Base-by-base conservation (phyloP, 2,797 vertebrate species). In the Coregonus sp. region DNA sequence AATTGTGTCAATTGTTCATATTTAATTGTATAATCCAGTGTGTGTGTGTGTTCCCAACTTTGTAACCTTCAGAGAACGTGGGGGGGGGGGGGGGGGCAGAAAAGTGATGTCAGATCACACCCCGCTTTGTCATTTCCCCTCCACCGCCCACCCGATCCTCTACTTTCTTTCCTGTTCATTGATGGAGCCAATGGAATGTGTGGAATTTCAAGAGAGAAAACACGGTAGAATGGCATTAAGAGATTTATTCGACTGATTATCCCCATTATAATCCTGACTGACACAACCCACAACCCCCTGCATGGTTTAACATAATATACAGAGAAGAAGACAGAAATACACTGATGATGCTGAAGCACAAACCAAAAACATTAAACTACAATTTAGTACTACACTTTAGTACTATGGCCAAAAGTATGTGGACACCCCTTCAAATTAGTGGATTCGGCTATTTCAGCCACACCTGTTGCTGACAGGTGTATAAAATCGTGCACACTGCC, bases 51-150 rank as follows among this genome's bases (percentile, higher is more conserved):
- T 47, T 47, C 40, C 40, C 40, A 47, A 47, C 40, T 47, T 40
- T 47, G 40, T 47, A 47, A 47, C 40, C 40, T 47, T 9, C 40
- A 9, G 40, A 47, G 40, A 47, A 47, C 2, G 25, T 25, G 25
- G 31, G 31, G 31, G 67, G 9, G 68, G 70, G 1, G 29, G 52
- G 72, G 51, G 69, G 25, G 66, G 65, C 69, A 47, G 74, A 83
- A 80, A 81, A 40, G 75, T 51, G 50, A 61, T 83, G 83, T 80
- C 78, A 54, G 67, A 80, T 52, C 71, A 70, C 63, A 61, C 7
- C 72, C 15, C 51, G n/a, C 52, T 85, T 86, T 83, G 85, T 84
- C 83, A 88, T 87, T 89, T 90, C 18, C 56, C 56, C 56, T n/a
- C 56, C 14, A 5, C 56, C 20, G 80, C 82, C 47, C 87, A 87